Base-by-base conservation (phyloP, 2,888 invertebrate species). In the Ormia ochracea region DNA sequence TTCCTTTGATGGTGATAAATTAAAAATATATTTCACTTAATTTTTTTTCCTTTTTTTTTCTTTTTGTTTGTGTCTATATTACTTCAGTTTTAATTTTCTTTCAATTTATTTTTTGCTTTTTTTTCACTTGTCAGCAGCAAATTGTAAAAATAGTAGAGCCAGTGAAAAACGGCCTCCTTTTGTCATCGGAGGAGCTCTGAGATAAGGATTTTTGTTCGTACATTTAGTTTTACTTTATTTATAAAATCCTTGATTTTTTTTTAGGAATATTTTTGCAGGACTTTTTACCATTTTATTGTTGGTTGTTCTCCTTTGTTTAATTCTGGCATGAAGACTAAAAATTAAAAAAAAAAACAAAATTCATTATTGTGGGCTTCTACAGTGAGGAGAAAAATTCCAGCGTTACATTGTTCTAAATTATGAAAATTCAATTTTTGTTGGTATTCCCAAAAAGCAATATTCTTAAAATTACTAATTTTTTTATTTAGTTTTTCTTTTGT, bases 41-140 rank as follows among this genome's bases (percentile, higher is more conserved):
- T 45, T 70, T 77, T 59, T 66, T 82, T 52, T 75, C 58, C 28
- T 50, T 63, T 36, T 50, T 19, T 9, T 4, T 17, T 4, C 26
- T 63, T 52, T 36, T 28, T 28, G n/a, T 56, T 65, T 54, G 36
- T 45, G n/a, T n/a, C 33, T 63, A 23, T 14, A 58, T 77, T 68
- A 69, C 63, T 83, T 82, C 80, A 82, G 83, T 82, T 83, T 82
- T 79, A 76, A 65, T 75, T 75, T 76, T 78, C 68, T 75, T 78
- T 68, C 50, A 76, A 73, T 68, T 76, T 76, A 38, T 52, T 41
- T 59, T 41, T 41, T 26, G 41, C 61, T 33, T 38, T 48, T 56
- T 56, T 74, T 58, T 26, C 28, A 58, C 48, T 80, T 80, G 80
- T 80, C 80, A 80, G 41, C 72, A 50, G 12, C 76, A 80, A 76